Base-by-base conservation (phyloP, 2,888 invertebrate species). In the Ypsolopha sequella region DNA sequence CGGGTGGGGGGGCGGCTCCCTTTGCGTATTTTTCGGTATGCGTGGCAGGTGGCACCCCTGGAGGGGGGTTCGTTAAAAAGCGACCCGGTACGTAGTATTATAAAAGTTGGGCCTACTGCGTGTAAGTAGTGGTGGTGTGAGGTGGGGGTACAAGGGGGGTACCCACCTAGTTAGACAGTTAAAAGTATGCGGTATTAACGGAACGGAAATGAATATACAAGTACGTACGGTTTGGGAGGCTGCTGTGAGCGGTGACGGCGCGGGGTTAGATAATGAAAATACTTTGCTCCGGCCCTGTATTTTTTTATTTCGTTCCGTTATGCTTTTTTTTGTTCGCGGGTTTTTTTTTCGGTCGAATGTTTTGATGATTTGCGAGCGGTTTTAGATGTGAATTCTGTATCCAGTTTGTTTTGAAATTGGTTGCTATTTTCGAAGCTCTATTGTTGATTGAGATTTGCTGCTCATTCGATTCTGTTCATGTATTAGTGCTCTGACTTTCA, bases 171-270 rank as follows among this genome's bases (percentile, higher is more conserved):
- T 86, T 86, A 86, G 85, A 84, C 85, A 85, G 85, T 85, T 85
- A 86, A 86, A 86, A 85, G 85, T 86, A 86, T 86, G 85, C 85
- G 85, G 85, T 84, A 86, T 86, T 85, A 86, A 86, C 85, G 74
- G 75, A 80, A 84, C 85, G 85, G 85, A 86, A 86, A 86, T 85
- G 85, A 86, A 86, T 86, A 81, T 82, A 85, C 80, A 82, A 75
- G 81, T 79, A 77, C 76, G 75, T 73, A 73, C 69, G 73, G 66
- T 80, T 80, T 81, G 73, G 79, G 85, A 81, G 77, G 81, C 82
- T 80, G 80, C 67, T n/a, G n/a, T n/a, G 58, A 55, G 56, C 39
- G 14, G 80, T 71, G 76, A 70, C 70, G 68, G 71, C 14, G 44
- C 48, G n/a, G 76, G 79, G 68, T 82, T 81, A 84, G 82, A 78